A percentile compares a stretch with the other conserved stretches of the same genome.
Conservation (phyloP, 2,797 vertebrate genomes). For the Setipinna tenuifilis region DNA sequence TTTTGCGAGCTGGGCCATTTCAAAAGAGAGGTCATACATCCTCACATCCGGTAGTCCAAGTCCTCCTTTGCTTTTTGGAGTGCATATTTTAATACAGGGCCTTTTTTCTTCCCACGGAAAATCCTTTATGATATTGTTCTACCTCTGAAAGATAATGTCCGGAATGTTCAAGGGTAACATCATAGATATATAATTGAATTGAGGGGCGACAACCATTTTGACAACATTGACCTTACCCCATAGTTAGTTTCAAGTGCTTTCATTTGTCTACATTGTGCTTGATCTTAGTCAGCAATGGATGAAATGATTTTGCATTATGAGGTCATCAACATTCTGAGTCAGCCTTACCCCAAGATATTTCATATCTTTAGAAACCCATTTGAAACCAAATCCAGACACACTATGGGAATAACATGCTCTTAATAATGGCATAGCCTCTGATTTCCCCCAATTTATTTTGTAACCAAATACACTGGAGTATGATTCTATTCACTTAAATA, state of each 20-base stretch:
- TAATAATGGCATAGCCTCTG: constrained; percentile 1
- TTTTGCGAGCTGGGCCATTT: too few relatives aligned
- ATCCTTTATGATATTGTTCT: neutral
- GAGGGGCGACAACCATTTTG: constrained; percentile 28
- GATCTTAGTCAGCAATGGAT: too few relatives aligned
- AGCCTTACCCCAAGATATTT: neutral
- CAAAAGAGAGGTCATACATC: too few relatives aligned
- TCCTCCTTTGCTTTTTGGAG: too few relatives aligned
- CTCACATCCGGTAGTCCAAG: too few relatives aligned
- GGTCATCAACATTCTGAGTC: too few relatives aligned
- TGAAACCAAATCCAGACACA: constrained; percentile 3
- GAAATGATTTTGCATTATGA: too few relatives aligned
- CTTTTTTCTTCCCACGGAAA: constrained; percentile 26
- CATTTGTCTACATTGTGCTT: constrained; percentile 16
- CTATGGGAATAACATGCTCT: constrained; percentile 11
- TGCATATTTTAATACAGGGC: constrained; percentile 22
- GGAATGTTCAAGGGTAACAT: too few relatives aligned
- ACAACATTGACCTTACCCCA: constrained; percentile 31
- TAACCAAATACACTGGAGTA: constrained; percentile 1
- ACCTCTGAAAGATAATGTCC: neutral
- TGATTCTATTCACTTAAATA: too few relatives aligned
- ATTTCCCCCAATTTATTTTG: constrained; percentile 12
- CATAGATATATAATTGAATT: constrained; percentile 32
- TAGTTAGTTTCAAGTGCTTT: neutral
- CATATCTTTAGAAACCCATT: constrained; percentile 17